Evolutionary conservation across 2,888 invertebrate species (phyloP), one percentile per base, ranked within the genome.

Genomic region (Dolichomitus sp.): DNA sequence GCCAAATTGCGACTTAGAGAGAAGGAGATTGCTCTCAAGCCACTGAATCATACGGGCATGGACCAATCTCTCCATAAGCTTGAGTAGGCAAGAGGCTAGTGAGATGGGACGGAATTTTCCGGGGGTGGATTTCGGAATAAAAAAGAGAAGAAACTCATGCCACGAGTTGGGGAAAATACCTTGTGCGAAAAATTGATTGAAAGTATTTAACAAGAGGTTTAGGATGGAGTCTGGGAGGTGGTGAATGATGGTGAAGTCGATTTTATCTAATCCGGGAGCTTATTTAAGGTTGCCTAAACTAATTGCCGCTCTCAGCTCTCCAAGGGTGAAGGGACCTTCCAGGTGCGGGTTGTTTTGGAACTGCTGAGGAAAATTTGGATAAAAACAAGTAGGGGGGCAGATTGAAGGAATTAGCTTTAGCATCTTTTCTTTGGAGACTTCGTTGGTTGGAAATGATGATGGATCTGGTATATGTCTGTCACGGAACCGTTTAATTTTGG

Each of bases 91-190:
- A 0, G 66, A 66, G 7, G 80, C 80, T 5, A 80, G 11, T 9
- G 80, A 48, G 0, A 80, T 80, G 1, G 74, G 68, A 0, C 73
- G 19, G 23, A 73, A 79, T 66, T 73, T 79, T 3, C 65, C 73
- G 0, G 66, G 57, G 0, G 57, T 48, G 14, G 65, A 33, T 37
- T 73, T 79, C 0, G 79, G 72, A 4, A 72, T 61, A 27, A 65
- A 59, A 23, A 78, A 70, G 0, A 78, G 12, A 0, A 78, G 30
- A 30, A 78, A 77, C n/a, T 57, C n/a, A 9, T 40, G 33, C 54
- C 75, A 75, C 0, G 54, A 65, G 0, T 65, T 14, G 7, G 75
- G 75, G 7, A 65, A 75, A 3, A 68, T 14, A 6, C 33, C 30
- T 6, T 30, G 19, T 11, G 9, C 14, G 7, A 68, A 37, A 1